Percentiles rank a stretch among this genome's conserved stretches.
Conservation (phyloP, 2,888 invertebrate species). For the Drosophila fungiperda region DNA sequence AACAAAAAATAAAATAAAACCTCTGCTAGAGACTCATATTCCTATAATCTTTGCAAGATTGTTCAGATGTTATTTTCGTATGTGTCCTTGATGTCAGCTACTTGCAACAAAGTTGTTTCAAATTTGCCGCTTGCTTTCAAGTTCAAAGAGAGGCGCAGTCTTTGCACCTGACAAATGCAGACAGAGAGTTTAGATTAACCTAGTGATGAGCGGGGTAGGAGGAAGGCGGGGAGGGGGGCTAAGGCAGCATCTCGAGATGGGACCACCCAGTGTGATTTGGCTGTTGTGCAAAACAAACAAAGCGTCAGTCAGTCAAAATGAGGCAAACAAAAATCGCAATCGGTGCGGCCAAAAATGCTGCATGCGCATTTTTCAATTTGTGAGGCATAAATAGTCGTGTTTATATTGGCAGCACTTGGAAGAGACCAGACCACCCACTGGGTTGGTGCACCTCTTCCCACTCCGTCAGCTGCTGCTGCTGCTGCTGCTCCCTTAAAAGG, state of each 20-base stretch:
- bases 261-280: conserved; percentile 73
- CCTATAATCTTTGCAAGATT: neutral
- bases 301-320: conserved; percentile 75
- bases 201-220: conserved; percentile 6
- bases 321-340: conserved; percentile 25
- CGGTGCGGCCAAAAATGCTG: conserved; percentile 50
- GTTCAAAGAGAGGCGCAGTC: conserved; percentile 33
- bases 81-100: conserved; percentile 40
- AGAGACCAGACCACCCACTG: conserved; percentile 51
- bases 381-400: conserved; percentile 72
- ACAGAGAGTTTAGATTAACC: conserved; percentile 10
- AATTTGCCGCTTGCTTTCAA: conserved; percentile 29
- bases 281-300: conserved; percentile 80
- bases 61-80: neutral
- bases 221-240: neutral
- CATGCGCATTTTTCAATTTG: conserved; percentile 66
- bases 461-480: neutral
- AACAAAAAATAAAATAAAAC: too few relatives aligned
- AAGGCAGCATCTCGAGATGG: conserved; percentile 13
- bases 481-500: conserved; percentile 25
- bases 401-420: conserved; percentile 80
- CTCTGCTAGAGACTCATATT: neutral
- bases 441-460: neutral
- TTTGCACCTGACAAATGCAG: conserved; percentile 51
- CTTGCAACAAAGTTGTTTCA: neutral